Evolutionary conservation across 30 jellyfish, hydroid and myxozoan genomes (phyloP).

Genomic region (Hydra vulgaris): DNA sequence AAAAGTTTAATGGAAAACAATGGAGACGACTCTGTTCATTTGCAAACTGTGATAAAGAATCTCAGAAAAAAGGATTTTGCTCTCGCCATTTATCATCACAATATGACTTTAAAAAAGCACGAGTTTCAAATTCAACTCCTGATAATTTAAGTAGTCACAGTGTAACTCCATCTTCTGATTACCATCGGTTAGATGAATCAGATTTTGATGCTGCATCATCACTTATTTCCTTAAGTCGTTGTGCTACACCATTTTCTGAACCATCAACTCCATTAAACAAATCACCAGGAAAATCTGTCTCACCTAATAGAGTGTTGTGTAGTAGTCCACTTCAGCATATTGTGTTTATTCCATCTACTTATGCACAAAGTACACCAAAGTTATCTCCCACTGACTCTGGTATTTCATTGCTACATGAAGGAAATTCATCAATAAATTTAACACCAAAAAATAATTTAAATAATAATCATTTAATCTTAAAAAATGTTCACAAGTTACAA

Average conservation of each 20-base stretch:
- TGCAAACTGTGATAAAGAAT: constrained; percentile 77
- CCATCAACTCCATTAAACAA: constrained; percentile 76
- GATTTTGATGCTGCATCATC: constrained; percentile 94
- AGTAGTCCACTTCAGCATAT: constrained; percentile 35
- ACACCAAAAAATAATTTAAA: constrained; percentile 3
- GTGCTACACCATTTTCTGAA: constrained; percentile 87
- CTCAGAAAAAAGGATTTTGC: constrained; percentile 91
- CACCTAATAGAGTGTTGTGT: constrained; percentile 54
- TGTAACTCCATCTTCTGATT: constrained; percentile 30
- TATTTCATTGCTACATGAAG: constrained; percentile 40
- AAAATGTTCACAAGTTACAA: constrained; percentile 17
- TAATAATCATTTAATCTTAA: not conserved
- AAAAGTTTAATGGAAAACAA: constrained; percentile 86
- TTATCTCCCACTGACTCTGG: constrained; percentile 84
- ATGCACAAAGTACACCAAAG: constrained; percentile 74
- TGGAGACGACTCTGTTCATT: constrained; percentile 88
- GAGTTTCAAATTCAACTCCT: constrained; percentile 46
- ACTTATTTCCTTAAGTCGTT: constrained; percentile 69
- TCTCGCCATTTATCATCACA: constrained; percentile 76
- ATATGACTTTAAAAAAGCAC: constrained; percentile 32
- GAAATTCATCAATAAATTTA: constrained; percentile 8
- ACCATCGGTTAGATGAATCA: constrained; percentile 57
- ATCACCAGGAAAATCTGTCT: constrained; percentile 59
- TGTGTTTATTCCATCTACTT: constrained; percentile 29
- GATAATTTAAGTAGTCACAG: constrained; percentile 24